Base-by-base conservation (phyloP, 2,888 invertebrate genomes). In the Ptychoptera albimana region DNA sequence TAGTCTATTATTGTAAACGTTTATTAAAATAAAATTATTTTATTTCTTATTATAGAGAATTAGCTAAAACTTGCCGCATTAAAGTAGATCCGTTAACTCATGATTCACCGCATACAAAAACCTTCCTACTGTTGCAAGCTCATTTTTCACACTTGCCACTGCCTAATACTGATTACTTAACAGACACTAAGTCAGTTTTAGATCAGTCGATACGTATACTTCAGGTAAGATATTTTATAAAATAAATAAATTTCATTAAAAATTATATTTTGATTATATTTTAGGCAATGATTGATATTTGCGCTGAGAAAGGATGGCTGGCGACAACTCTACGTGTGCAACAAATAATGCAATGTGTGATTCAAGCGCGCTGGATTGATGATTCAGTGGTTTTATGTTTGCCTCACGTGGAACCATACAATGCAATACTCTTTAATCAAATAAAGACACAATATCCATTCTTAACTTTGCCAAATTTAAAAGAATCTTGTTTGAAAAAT, bases 131-230 rank as follows among this genome's bases (percentile, higher is more conserved):
- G 44, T 74, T 98, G 8, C 97, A 97, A 69, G 89, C 94, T 10
- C 93, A 98, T 61, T 83, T 97, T 63, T 76, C 82, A n/a, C 77
- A 85, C 37, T 60, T 84, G 7, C 68, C 73, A 30, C 65, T 98
- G 44, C 94, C 96, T 1, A 85, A 84, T 56, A 77, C 92, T 0
- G 98, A 99, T 68, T 99, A 97, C 62, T 68, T 81, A 45, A 96
- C 97, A 0, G 98, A 99, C 66, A 79, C 91, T 34, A 97, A 98
- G 66, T 91, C 92, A 11, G 92, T 96, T 1, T 71, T 99, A 42
- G 98, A 99, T 67, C 96, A 98, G 64, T 79, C 93, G 13, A 82
- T 96, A 37, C 77, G 98, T 58, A 88, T 98, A 50, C 66, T 96
- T 52, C 94, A 94, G 73, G 86, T 85, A 63, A 56, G 8, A 16